Evolutionary conservation across 92 coral and sea anemone species (phyloP).

Genomic region (Actinernus sp.): DNA sequence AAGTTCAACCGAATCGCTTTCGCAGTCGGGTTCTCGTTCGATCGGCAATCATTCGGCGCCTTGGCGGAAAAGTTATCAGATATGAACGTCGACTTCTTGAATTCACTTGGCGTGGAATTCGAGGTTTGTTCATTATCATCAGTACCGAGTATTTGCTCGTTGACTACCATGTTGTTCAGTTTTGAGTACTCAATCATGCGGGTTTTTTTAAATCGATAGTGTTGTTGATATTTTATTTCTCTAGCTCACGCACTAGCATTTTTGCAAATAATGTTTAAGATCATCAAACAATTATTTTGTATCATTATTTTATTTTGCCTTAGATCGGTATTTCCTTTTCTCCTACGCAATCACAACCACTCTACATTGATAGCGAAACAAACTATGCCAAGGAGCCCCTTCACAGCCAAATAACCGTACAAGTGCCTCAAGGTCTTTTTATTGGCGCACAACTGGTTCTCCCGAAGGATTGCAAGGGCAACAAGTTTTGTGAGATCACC

Average conservation of each 20-base stretch:
- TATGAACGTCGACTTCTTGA: conserved; percentile 74
- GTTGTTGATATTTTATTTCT: no score
- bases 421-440: conserved; percentile 65
- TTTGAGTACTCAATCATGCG: no score
- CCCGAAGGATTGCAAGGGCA: conserved; percentile 94
- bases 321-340: conserved; percentile 88
- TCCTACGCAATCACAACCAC: conserved; percentile 69
- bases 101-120: conserved; percentile 81
- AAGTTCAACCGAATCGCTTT: conserved; percentile 54
- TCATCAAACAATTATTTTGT: no score
- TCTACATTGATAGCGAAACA: conserved; percentile 40
- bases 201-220: no score
- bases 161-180: no score
- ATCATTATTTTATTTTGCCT: no score
- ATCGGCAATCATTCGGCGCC: conserved; percentile 90
- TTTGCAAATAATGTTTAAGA: no score
- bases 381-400: conserved; percentile 80
- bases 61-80: conserved; percentile 86
- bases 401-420: conserved; percentile 35
- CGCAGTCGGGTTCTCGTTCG: conserved; percentile 94
- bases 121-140: conserved; percentile 77
- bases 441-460: conserved; percentile 84
- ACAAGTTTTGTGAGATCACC: conserved; percentile 85
- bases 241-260: no score
- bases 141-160: no score